These are phyloP conservation scores for Nasonia oneida DNA, from an alignment of 2,888 invertebrate species.

Conservation along the genomic window DNA sequence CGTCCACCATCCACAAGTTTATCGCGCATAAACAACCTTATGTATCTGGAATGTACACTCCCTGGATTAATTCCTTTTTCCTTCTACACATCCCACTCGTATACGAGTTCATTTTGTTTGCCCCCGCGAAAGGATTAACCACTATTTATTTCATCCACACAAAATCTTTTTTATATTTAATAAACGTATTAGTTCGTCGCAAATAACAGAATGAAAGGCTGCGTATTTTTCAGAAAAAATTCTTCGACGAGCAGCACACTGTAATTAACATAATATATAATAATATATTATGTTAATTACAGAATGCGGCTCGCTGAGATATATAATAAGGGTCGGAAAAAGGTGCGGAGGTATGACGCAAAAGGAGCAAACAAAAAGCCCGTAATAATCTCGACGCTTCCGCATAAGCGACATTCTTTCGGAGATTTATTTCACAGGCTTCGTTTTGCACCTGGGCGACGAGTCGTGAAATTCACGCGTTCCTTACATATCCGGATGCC, in stretches of 20 bases:
- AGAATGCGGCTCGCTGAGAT: not conserved
- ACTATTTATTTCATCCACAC: not conserved
- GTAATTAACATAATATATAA: not conserved
- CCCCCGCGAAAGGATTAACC: not conserved
- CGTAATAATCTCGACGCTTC: conserved; percentile 32
- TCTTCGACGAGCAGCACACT: not conserved
- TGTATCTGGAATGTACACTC: not conserved
- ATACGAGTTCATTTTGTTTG: conserved; percentile 18
- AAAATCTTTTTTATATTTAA: not conserved
- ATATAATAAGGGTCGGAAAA: conserved; percentile 23
- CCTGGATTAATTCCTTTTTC: conserved; percentile 15
- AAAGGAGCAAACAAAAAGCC: conserved; percentile 6
- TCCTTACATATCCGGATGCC: conserved; percentile 64
- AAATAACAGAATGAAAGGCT: not conserved
- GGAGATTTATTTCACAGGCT: conserved; percentile 74
- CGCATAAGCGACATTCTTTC: conserved; percentile 62
- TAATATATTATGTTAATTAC: too few species aligned
- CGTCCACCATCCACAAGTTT: too few species aligned
- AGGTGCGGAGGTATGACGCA: not conserved
- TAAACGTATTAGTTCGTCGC: not conserved
- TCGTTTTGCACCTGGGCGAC: conserved; percentile 72
- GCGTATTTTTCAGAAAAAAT: not conserved
- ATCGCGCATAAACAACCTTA: not conserved
- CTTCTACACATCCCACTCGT: not conserved
- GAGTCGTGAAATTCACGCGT: conserved; percentile 69